Evolutionary conservation across 2,888 invertebrate species (phyloP).

Genomic region (Leistus spinibarbis): DNA sequence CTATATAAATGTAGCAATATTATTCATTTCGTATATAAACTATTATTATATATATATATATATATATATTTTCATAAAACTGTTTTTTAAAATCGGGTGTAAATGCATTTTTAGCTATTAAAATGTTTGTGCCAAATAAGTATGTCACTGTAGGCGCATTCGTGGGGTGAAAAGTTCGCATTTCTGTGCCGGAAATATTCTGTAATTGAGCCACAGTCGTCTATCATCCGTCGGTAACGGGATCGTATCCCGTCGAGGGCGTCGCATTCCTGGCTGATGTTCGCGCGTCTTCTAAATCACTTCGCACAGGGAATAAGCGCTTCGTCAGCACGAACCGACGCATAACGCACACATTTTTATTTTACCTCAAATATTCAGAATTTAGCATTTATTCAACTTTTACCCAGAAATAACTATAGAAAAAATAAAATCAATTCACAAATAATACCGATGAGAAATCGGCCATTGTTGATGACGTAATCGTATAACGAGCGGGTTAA

Average conservation of each 20-base stretch:
- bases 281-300: constrained; percentile 31
- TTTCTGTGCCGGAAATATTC: constrained; percentile 29
- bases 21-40: too few relatives aligned
- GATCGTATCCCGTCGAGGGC: not conserved
- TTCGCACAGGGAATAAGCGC: not conserved
- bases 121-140: too few relatives aligned
- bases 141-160: too few relatives aligned
- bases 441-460: not conserved
- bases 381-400: too few relatives aligned
- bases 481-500: not conserved
- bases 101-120: too few relatives aligned
- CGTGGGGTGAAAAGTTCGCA: constrained; percentile 14
- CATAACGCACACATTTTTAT: not conserved
- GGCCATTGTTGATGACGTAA: not conserved
- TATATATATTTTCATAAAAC: too few relatives aligned
- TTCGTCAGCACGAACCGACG: not conserved
- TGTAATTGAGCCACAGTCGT: constrained; percentile 33
- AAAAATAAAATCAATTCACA: not conserved
- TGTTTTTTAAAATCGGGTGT: too few relatives aligned
- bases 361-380: too few relatives aligned
- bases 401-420: too few relatives aligned
- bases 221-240: constrained; percentile 17
- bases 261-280: constrained; percentile 20
- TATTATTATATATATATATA: too few relatives aligned
- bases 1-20: too few relatives aligned